Evolutionary conservation across 1,140 invertebrate genomes (phyloP), one percentile per base, ranked within the genome.

Genomic region (Solenopsis fugax): DNA sequence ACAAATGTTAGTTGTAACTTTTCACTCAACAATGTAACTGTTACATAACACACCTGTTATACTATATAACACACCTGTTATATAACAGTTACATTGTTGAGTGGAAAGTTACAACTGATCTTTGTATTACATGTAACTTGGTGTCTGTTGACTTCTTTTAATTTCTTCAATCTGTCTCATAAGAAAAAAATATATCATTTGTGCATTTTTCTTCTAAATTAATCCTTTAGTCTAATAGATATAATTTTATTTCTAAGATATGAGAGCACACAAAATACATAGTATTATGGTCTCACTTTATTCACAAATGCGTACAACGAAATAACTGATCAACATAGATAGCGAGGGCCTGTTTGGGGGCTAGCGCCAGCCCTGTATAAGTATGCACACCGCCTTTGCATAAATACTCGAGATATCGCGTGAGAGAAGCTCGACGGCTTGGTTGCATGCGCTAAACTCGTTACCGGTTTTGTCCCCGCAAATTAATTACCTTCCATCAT

Each of bases 401-500:
- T 88, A 90, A 92, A 89, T 91, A 93, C 90, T 82, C 75, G 82
- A 88, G 87, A 87, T 90, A 93, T 93, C 91, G 93, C 92, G 93
- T 93, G 93, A 92, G 91, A 92, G 84, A 80, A 81, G 65, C 76
- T 64, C 62, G 41, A 72, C 69, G 58, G 41, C 78, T 56, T 13
- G 87, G 54, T 93, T 91, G 92, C 93, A 93, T 93, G 93, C 89
- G 54, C 85, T 80, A 34, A 89, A 93, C 92, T 92, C 92, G 92
- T 93, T 93, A 93, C 92, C 90, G 92, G 88, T 92, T 93, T 93
- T 93, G 92, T 93, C 93, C 91, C 88, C 87, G 90, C 92, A 92
- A 93, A 93, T 93, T 93, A 93, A 93, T 93, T 93, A 93, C 86
- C 72, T 71, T 71, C 80, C 85, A 58, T 73, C 69, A 82, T 89